Percentiles rank a stretch among this genome's conserved stretches.
Evolutionary conservation across 2,113 vertebrate species (phyloP).

Genomic region (Xenus cinereus): DNA sequence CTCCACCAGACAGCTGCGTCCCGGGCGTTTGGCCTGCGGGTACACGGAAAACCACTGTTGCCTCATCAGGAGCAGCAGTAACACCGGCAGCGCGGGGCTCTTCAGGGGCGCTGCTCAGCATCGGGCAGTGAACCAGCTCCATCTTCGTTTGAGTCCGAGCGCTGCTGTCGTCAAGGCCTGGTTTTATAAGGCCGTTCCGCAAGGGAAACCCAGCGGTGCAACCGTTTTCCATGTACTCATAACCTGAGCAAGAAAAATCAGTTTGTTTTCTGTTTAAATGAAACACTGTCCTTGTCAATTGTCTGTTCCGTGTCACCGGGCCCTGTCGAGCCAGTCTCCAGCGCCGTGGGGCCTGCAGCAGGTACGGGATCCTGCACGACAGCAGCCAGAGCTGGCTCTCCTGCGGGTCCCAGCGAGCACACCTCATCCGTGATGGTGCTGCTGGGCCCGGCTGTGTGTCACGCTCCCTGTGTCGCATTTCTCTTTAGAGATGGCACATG

Average conservation of each 20-base stretch:
- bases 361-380: fast-evolving
- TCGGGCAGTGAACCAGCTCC: fast-evolving
- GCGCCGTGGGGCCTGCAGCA: fast-evolving
- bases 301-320: fast-evolving
- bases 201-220: neutral
- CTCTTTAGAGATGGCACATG: neutral
- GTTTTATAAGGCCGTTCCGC: neutral
- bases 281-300: neutral
- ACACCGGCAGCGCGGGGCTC: neutral
- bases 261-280: neutral
- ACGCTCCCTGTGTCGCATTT: neutral
- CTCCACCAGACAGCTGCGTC: neutral
- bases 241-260: neutral
- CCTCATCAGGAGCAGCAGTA: neutral
- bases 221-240: neutral
- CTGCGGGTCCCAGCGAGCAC: fast-evolving
- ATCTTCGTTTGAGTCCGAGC: neutral
- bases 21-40: neutral
- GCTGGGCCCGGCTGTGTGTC: neutral
- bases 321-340: fast-evolving
- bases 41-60: neutral
- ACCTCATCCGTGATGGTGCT: fast-evolving
- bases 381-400: neutral
- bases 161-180: neutral
- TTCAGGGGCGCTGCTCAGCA: neutral